Evolutionary conservation across 2,888 invertebrate genomes (phyloP), one percentile per base, ranked within the genome.

Genomic region (Taenaris catops): DNA sequence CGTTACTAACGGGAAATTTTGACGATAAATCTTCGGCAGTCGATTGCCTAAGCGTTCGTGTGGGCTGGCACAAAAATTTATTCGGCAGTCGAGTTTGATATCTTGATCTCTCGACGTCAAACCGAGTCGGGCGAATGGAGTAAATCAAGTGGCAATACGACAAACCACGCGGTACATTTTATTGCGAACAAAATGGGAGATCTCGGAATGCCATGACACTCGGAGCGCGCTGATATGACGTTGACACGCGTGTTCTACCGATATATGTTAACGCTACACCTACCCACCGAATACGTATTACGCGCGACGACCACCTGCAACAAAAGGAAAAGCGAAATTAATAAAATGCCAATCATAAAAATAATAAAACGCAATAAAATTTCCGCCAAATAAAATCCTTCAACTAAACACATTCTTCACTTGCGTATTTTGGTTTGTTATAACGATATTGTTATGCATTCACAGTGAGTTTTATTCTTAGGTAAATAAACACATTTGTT

Each of bases 311-410:
- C 79, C 74, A 87, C 79, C 87, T 87, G 87, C 61, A 87, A 87
- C 87, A 87, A 87, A 86, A 81, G 79, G 74, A 80, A 80, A 87
- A 87, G 87, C 87, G 70, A 87, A 87, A 87, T 87, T 87, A 87
- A 87, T 87, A 76, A 74, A 81, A 72, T 59, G 84, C 84, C 80
- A 84, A 79, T 79, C 48, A 78, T 68, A 73, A 75, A 58, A 65
- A 64, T 34, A 32, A 25, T 18, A 34, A 34, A 37, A 17, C 17
- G 37, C 37, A 20, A 21, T 20, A 9, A 17, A 12, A 16, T 21
- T 51, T 67, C 11, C n/a, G 23, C 18, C 8, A 17, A 69, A 49
- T 42, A 38, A 47, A 63, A 55, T 59, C 6, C 2, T 24, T 28
- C n/a, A n/a, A n/a, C n/a, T n/a, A n/a, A n/a, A n/a, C n/a, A n/a